Base-by-base conservation (phyloP, 2,888 invertebrate species). In the Agrochola litura region DNA sequence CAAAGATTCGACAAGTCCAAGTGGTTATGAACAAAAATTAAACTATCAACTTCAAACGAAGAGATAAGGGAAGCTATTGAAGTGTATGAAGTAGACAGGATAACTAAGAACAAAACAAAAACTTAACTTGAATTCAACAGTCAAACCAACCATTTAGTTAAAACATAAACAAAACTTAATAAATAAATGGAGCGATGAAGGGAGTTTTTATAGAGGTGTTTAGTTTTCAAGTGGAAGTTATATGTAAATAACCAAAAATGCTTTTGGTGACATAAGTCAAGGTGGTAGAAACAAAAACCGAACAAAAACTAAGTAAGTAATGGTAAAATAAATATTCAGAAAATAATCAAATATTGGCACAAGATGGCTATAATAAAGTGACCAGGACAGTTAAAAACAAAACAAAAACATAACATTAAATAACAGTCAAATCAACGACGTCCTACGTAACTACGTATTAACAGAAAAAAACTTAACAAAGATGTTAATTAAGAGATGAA, bases 331-430 rank as follows among this genome's bases (percentile, higher is more conserved):
- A 73, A 46, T 25, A 41, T 16, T 37, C n/a, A 49, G 14, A 41
- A 81, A 37, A 56, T 0, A 43, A 43, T 30, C 37, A 37, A 37
- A 37, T 30, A 25, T 22, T 12, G 30, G n/a, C 25, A 22, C 54
- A 37, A 41, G 5, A 76, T 46, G 9, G 43, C 10, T 37, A 46
- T 82, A 22, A 25, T 52, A 9, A 73, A 52, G 16, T 76, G 16
- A 58, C 25, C 58, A 43, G n/a, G n/a, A 64, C 3, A 68, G 52
- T 63, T 70, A 83, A 22, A 46, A 89, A 89, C 81, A 84, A 90
- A 92, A 92, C 90, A 87, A 90, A 92, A 91, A 92, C 77, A 90
- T 83, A 91, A 91, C 90, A 77, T 83, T 25, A 56, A 49, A 54
- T 37, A 89, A 89, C 81, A 81, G 66, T 78, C 43, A 90, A 89